A percentile compares a stretch with the other conserved stretches of the same genome.
These are phyloP conservation scores for Sipunculus nudus DNA, from an alignment of 2,888 invertebrate genomes.

Conservation along the genomic window DNA sequence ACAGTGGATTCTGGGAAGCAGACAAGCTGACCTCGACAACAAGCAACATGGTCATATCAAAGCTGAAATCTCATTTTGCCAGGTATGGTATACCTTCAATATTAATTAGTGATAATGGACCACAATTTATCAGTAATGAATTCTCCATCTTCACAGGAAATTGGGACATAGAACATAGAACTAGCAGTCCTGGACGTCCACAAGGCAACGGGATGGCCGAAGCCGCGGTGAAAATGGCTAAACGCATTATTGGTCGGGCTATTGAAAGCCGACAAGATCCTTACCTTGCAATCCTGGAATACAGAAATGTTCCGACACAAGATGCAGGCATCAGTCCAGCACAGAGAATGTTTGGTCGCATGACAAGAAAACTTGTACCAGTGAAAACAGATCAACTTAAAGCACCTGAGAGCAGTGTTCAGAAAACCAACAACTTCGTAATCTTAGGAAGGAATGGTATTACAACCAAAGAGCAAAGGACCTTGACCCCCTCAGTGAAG, in stretches of 20 bases:
- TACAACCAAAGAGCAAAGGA: too few species aligned
- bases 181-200: neutral
- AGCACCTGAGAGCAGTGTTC: neutral
- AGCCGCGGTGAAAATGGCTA: neutral
- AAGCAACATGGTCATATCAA: slow-evolving; percentile 26
- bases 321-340: too few species aligned
- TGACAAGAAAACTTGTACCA: neutral
- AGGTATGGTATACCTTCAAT: slow-evolving; percentile 8
- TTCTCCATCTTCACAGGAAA: neutral
- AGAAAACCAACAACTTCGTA: too few species aligned
- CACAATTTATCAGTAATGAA: neutral
- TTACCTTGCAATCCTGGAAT: too few species aligned
- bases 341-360: too few species aligned
- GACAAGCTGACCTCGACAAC: slow-evolving; percentile 28
- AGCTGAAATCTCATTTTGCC: slow-evolving; percentile 11
- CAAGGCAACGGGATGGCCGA: neutral
- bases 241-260: too few species aligned
- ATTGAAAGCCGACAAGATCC: too few species aligned
- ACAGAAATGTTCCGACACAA: too few species aligned
- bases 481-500: too few species aligned
- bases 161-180: slow-evolving; percentile 7
- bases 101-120: slow-evolving; percentile 6
- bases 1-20: slow-evolving; percentile 33
- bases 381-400: neutral
- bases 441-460: too few species aligned